A percentile compares a stretch with the other conserved stretches of the same genome.
Conservation (phyloP, 2,797 vertebrate genomes). For the Australoheros facetus region DNA sequence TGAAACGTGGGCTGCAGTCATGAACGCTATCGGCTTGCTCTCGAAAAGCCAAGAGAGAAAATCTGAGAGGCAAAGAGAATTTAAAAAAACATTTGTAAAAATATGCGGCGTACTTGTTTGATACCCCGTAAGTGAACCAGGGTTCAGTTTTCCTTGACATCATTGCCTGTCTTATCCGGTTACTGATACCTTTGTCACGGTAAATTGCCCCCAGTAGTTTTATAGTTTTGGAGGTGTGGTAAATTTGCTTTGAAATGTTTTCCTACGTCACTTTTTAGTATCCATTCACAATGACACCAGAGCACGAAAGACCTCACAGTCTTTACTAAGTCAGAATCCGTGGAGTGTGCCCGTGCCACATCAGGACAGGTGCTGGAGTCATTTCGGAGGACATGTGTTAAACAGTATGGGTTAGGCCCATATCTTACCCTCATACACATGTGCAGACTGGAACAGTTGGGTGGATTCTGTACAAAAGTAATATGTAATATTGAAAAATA, state of each 20-base stretch:
- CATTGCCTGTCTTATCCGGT: neutral
- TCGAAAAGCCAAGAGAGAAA: neutral
- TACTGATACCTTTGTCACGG: neutral
- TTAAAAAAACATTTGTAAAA: neutral
- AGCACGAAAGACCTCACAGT: neutral
- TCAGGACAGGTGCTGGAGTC: neutral
- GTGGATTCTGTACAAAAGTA: neutral
- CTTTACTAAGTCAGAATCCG: neutral
- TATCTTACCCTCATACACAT: neutral
- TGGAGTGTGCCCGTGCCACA: neutral
- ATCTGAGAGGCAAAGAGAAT: neutral
- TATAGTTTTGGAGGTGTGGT: neutral
- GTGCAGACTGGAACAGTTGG: neutral
- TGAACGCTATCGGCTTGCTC: neutral
- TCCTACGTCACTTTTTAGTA: neutral
- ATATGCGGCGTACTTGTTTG: neutral
- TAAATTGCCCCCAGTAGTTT: neutral
- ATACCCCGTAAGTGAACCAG: accelerated
- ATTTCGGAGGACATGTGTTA: neutral
- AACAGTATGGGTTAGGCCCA: neutral
- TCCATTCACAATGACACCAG: neutral
- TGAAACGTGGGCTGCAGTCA: neutral
- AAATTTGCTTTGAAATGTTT: neutral
- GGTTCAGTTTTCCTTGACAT: neutral
- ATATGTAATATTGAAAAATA: too few species aligned